Base-by-base conservation (phyloP, 2,113 vertebrate species). In the Chelonoidis abingdonii region DNA sequence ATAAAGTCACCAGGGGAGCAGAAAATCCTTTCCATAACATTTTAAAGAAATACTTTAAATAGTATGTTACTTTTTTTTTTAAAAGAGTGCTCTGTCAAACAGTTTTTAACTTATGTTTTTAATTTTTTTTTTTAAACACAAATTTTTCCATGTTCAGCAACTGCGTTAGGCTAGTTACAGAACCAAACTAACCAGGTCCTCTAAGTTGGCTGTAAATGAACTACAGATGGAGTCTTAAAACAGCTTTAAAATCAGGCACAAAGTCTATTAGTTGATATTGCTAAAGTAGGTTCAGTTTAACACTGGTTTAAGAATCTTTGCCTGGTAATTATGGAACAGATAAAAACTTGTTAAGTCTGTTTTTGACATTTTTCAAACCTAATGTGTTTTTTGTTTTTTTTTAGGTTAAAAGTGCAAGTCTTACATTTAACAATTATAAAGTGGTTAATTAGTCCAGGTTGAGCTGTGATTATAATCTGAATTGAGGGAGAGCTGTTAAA, bases 281-380 rank as follows among this genome's bases (percentile, higher is more conserved):
- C 72, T 8, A 7, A 8, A 80, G 0, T 31, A 2, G 2, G 0
- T 5, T 8, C 24, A 8, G 5, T 5, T 49, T 4, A 8, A 59
- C 7, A 29, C 16, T 27, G 57, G 25, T n/a, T 69, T 69, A 38
- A 65, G 62, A 65, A 69, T 38, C 17, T 9, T 38, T 69, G 16
- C 17, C 62, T 69, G 16, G 65, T n/a, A 19, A 38, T 69, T 69
- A n/a, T n/a, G 17, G 65, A 69, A 10, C 65, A n/a, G 35, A n/a
- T n/a, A n/a, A 65, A 35, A 19, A 25, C 56, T 29, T 35, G 31
- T 19, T 19, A 65, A 19, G 16, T 16, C 62, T 65, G 16, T 35
- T n/a, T 35, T 16, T 5, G 16, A n/a, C 29, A 17, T 19, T 9
- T 21, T 38, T n/a, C 38, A 3, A 35, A 35, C 17, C 35, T 35